Conservation (phyloP, 2,113 vertebrate species). For the Mirza zaza region DNA sequence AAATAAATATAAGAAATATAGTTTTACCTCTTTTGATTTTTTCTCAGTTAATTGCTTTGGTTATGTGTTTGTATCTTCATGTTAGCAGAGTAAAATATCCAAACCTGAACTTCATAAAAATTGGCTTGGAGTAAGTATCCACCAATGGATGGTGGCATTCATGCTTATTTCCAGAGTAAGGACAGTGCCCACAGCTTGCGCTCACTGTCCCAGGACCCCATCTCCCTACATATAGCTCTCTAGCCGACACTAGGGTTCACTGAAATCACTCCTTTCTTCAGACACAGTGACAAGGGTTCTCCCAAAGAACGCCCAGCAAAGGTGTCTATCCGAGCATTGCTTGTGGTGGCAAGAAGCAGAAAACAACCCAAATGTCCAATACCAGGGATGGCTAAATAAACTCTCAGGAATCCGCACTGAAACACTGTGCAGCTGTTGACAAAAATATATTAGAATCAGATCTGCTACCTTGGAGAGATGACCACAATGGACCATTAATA, state of each 20-base stretch:
- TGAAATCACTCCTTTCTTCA: not conserved
- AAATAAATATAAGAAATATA: not conserved
- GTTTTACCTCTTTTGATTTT: not conserved
- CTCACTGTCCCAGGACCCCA: fast-evolving
- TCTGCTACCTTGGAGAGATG: fast-evolving
- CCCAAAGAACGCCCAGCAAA: not conserved
- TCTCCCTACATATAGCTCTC: not conserved
- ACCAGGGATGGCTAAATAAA: not conserved
- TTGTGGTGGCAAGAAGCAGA: not conserved
- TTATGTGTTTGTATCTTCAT: not conserved
- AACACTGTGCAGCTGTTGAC: fast-evolving
- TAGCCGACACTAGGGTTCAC: not conserved
- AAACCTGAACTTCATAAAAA: not conserved
- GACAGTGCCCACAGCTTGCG: fast-evolving
- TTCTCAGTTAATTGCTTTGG: not conserved
- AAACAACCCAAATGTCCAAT: not conserved
- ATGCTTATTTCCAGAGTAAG: not conserved
- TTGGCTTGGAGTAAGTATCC: not conserved
- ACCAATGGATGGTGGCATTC: fast-evolving
- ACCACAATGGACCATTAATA: not conserved
- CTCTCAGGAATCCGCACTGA: fast-evolving
- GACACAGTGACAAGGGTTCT: not conserved
- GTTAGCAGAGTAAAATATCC: not conserved
- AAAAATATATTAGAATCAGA: fast-evolving
- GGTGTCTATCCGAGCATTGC: not conserved